Evolutionary conservation across 1,140 invertebrate genomes (phyloP).

Genomic region (Dinoponera quadriceps): DNA sequence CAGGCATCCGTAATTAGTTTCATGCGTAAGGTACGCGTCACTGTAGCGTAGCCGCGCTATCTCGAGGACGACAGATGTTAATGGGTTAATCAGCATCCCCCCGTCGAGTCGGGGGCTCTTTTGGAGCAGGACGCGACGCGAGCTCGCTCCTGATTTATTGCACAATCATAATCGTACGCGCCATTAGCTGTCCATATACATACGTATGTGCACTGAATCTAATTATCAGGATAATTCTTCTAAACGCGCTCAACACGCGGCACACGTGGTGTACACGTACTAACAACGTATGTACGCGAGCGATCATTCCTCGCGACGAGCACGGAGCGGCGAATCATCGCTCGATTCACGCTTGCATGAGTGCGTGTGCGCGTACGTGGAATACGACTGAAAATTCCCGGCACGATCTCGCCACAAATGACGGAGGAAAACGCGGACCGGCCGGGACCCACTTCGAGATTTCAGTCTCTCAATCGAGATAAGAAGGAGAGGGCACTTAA

Average conservation of each 20-base stretch:
- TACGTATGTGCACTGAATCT: slow-evolving; percentile 5
- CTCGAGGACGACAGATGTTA: slow-evolving; percentile 22
- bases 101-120: slow-evolving; percentile 6
- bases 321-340: no score
- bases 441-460: slow-evolving; percentile 3
- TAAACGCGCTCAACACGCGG: background rate
- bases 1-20: no score
- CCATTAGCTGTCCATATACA: background rate
- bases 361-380: background rate
- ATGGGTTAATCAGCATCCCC: slow-evolving; percentile 25
- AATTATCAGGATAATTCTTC: background rate
- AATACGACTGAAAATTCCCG: slow-evolving; percentile 2
- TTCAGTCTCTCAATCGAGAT: slow-evolving; percentile 34
- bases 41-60: slow-evolving; percentile 1
- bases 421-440: slow-evolving; percentile 18
- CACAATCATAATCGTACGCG: background rate
- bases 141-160: background rate
- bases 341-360: no score
- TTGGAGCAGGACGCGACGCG: background rate
- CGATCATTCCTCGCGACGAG: background rate
- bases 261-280: background rate
- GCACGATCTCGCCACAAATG: slow-evolving; percentile 24
- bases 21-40: no score
- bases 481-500: slow-evolving; percentile 41
- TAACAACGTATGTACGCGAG: background rate